Base-by-base conservation (phyloP, 2,888 invertebrate species). In the Synergus itoensis region DNA sequence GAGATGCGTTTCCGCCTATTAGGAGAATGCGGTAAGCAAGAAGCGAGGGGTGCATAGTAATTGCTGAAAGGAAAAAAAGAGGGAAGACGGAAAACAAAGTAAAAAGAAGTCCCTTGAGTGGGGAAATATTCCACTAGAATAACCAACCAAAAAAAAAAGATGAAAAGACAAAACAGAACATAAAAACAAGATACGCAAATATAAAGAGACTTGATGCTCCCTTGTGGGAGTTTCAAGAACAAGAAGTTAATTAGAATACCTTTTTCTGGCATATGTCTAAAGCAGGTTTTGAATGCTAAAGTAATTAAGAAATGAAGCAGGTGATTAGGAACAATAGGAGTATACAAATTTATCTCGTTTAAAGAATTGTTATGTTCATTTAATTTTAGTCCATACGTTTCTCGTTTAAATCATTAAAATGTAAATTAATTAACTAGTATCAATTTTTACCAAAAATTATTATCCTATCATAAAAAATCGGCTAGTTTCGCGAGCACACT, bases 201-300 rank as follows among this genome's bases (percentile, higher is more conserved):
- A 73, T 73, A 73, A 73, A 73, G 73, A 53, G 73, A 73, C 73
- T 53, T 73, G 73, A 73, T 73, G 36, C 53, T 73, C 53, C 40
- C 48, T 73, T 73, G 53, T 40, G 53, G 53, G 53, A 57, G 53
- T 53, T 73, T 73, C 73, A 73, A 73, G 73, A 53, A 73, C 48
- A 69, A 53, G 48, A 69, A 48, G 69, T 53, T 73, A 53, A 73
- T 73, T 73, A 73, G 53, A 57, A 53, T 53, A 73, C 48, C 73
- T 73, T 73, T 53, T 48, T 73, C 53, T 36, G 53, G 53, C 48
- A 73, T 48, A 53, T 53, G 73, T 73, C 53, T 73, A 53, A 73
- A 73, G 36, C 73, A 73, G 73, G 36, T 53, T n/a, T n/a, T 12
- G 28, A 36, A 73, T 53, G 53, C 28, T 48, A 53, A 69, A 48